A percentile compares a stretch with the other conserved stretches of the same genome.
Conservation (phyloP, 2,797 vertebrate species). For the Steatocranus sp. region DNA sequence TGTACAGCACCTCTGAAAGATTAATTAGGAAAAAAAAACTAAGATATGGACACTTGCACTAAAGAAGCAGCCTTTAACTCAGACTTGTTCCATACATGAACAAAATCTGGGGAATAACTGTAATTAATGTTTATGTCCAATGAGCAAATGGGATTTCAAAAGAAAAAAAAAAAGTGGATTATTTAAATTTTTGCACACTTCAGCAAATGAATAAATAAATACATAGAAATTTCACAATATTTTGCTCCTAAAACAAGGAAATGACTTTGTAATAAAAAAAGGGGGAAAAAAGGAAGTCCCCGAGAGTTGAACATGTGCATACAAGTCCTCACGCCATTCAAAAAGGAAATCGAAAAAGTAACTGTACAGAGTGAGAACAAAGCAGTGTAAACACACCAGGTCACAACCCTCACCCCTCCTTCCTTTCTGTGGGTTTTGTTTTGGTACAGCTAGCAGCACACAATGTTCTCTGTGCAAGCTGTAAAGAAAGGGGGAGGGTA, state of each 20-base stretch:
- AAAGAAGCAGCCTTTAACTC: background rate
- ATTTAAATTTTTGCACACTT: background rate
- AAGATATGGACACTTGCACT: background rate
- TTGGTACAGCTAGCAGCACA: constrained; percentile 72
- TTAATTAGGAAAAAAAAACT: background rate
- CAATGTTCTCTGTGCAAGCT: constrained; percentile 67
- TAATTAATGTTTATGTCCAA: background rate
- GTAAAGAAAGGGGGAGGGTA: constrained; percentile 53
- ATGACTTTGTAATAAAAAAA: background rate
- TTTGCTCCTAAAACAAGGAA: constrained; percentile 18
- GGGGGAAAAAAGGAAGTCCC: constrained; percentile 29
- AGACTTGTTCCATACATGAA: fast-evolving
- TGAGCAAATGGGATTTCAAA: background rate
- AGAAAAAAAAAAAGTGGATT: background rate
- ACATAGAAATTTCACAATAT: constrained; percentile 13
- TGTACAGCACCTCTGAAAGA: constrained; percentile 12
- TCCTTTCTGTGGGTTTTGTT: constrained; percentile 63
- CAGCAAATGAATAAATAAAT: background rate
- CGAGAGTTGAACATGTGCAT: constrained; percentile 11
- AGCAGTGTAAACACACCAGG: constrained; percentile 65
- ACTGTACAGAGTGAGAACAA: constrained; percentile 49
- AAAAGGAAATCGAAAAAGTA: background rate
- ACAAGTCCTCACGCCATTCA: constrained; percentile 23
- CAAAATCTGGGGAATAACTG: background rate
- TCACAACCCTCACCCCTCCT: constrained; percentile 59